Evolutionary conservation across 2,797 vertebrate species (phyloP).

Genomic region (Leontocebus nigricollis): DNA sequence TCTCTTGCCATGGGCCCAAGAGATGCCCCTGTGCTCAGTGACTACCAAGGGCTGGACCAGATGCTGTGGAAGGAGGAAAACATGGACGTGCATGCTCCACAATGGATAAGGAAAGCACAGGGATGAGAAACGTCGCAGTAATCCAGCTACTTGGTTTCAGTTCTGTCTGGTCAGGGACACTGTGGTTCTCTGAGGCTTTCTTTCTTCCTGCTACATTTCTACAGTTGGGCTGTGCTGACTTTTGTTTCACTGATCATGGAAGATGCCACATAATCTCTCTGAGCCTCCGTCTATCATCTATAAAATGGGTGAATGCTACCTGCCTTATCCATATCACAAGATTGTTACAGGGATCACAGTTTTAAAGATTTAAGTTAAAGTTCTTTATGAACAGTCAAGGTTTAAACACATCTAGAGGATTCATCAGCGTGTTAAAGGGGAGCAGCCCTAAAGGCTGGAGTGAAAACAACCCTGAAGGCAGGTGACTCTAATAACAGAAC

Average conservation of each 20-base stretch:
- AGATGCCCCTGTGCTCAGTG: background rate
- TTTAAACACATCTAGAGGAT: background rate
- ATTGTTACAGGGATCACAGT: background rate
- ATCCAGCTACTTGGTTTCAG: background rate
- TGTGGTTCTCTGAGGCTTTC: background rate
- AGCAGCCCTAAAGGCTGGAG: background rate
- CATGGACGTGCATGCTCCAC: rapidly evolving
- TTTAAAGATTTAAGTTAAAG: background rate
- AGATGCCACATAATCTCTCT: background rate
- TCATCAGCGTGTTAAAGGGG: background rate
- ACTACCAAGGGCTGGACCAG: background rate
- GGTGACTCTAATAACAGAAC: background rate
- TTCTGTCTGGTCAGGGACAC: background rate
- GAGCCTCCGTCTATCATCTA: background rate
- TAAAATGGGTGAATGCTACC: background rate
- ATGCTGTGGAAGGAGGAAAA: no score
- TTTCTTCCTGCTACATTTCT: background rate
- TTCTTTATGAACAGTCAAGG: background rate
- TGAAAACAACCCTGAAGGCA: background rate
- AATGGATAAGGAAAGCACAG: background rate
- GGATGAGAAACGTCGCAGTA: background rate
- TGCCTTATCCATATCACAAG: background rate
- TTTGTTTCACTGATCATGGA: background rate
- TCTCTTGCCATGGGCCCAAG: background rate
- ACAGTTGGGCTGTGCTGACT: background rate